These are phyloP conservation scores for Scaptodrosophila lebanonensis DNA, from an alignment of 1,140 invertebrate species.

Conservation along the genomic window DNA sequence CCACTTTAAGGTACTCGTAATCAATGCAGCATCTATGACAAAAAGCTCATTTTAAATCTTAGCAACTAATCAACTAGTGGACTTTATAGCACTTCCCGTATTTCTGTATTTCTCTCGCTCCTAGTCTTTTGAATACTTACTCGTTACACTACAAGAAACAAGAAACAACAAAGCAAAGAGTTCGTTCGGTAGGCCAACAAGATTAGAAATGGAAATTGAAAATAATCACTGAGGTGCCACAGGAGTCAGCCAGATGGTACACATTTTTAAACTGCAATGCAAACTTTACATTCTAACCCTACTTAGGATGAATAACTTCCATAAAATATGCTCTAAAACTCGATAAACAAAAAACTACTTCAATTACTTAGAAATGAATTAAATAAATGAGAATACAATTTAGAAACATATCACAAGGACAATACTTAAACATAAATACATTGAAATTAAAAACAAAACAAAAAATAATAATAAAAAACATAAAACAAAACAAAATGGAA, in stretches of 20 bases:
- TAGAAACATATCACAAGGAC: conserved; percentile 77
- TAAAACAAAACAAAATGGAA: conserved; percentile 14
- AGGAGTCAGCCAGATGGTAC: too few species aligned
- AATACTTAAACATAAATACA: conserved; percentile 75
- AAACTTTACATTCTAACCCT: conserved; percentile 69
- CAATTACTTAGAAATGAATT: conserved; percentile 75
- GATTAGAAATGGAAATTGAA: conserved; percentile 24
- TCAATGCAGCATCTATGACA: conserved; percentile 11
- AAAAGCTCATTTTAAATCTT: conserved; percentile 63
- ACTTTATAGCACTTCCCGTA: conserved; percentile 62
- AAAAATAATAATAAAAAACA: conserved; percentile 12
- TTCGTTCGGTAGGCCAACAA: conserved; percentile 27
- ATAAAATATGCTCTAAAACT: conserved; percentile 69
- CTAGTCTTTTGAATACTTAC: conserved; percentile 4
- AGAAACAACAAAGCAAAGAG: conserved; percentile 27
- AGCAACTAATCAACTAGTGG: conserved; percentile 69
- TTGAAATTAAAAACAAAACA: conserved; percentile 50
- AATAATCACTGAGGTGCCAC: conserved; percentile 30
- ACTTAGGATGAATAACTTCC: conserved; percentile 71
- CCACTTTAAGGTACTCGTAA: conserved; percentile 5
- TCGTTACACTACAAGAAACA: conserved; percentile 32
- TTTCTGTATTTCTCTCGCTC: neutral
- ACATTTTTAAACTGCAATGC: conserved; percentile 53
- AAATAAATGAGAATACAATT: conserved; percentile 74
- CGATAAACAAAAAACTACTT: conserved; percentile 71